Evolutionary conservation across 1,140 invertebrate genomes (phyloP).

Genomic region (Eurosta solidaginis): DNA sequence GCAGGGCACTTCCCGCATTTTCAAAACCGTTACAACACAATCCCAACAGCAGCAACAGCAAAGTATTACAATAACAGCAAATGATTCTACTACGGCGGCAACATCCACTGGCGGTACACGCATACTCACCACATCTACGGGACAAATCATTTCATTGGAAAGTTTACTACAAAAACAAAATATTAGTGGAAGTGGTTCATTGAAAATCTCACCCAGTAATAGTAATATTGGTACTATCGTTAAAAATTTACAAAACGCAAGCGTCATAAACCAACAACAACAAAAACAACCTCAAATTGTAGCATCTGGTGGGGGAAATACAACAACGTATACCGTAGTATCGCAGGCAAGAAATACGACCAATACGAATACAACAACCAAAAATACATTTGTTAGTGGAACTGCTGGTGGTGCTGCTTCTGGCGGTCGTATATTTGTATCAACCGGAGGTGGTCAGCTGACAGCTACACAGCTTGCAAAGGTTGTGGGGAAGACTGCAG

Average conservation of each 20-base stretch:
- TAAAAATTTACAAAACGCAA: constrained; percentile 47
- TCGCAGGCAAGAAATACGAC: constrained; percentile 59
- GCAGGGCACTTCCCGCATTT: constrained; percentile 34
- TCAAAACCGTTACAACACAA: background rate
- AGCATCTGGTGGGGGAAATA: constrained; percentile 45
- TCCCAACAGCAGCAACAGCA: constrained; percentile 31
- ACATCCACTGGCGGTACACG: background rate
- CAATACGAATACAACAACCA: background rate
- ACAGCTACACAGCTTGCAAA: constrained; percentile 44
- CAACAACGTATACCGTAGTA: constrained; percentile 57
- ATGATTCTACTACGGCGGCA: background rate
- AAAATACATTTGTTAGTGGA: background rate
- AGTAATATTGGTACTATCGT: constrained; percentile 58
- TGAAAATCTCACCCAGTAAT: constrained; percentile 33
- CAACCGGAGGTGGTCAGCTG: background rate
- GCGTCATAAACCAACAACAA: constrained; percentile 43
- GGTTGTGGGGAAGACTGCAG: constrained; percentile 44
- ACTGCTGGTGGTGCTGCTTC: no score
- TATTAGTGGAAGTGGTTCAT: constrained; percentile 50
- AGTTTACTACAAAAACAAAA: constrained; percentile 67
- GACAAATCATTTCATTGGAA: constrained; percentile 72
- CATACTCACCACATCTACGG: constrained; percentile 54
- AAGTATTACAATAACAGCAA: background rate
- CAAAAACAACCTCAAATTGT: constrained; percentile 38
- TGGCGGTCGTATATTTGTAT: background rate